A percentile compares a stretch with the other conserved stretches of the same genome.
Evolutionary conservation across 2,797 vertebrate genomes (phyloP).

Genomic region (Threskiornis aethiopicus): DNA sequence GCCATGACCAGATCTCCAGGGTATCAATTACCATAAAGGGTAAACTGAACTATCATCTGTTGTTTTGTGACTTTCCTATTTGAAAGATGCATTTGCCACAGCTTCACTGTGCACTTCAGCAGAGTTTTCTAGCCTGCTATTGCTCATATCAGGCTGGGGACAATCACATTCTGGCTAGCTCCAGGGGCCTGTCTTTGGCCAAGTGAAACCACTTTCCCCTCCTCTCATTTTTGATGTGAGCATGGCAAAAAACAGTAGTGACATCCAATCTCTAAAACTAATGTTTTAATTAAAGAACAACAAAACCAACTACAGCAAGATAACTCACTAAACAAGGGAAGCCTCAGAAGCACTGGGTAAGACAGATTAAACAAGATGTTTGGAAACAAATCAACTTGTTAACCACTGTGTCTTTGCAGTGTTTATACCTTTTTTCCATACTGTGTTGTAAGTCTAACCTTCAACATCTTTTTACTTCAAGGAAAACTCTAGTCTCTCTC

Average conservation of each 20-base stretch:
- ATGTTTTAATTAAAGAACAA: constrained; percentile 12
- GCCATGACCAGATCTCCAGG: neutral
- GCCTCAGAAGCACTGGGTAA: neutral
- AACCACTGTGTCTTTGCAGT: neutral
- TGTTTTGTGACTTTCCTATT: neutral
- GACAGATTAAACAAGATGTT: neutral
- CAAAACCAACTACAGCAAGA: neutral
- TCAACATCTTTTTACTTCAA: neutral
- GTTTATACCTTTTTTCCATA: neutral
- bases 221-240: neutral
- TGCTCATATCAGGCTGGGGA: neutral
- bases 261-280: neutral
- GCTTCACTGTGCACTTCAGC: neutral
- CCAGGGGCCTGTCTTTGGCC: neutral
- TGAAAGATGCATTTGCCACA: neutral
- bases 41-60: neutral
- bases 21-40: neutral
- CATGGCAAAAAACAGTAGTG: neutral
- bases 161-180: neutral
- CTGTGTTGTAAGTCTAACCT: neutral
- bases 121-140: neutral
- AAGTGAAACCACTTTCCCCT: neutral
- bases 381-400: neutral
- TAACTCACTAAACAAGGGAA: neutral
- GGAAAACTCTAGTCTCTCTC: neutral